Evolutionary conservation across 2,888 invertebrate species (phyloP), one percentile per base, ranked within the genome.

Genomic region (Agrotis puta): DNA sequence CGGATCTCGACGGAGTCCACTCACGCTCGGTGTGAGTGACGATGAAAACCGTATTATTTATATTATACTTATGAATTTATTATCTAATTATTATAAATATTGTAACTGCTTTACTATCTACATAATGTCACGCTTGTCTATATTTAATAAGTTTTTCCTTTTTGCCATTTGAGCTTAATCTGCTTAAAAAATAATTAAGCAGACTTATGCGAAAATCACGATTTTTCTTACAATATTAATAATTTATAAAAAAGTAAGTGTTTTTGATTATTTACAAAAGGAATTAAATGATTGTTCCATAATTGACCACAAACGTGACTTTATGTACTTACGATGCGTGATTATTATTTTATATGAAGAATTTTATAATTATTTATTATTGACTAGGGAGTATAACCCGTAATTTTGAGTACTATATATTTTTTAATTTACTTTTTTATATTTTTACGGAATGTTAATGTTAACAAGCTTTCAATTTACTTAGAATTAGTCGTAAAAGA

Each of bases 401-500:
- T 33, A 33, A 33, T 27, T 33, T 56, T 33, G 13, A 1, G 16
- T 24, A 14, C 16, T 45, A 24, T 56, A 56, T 54, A 54, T 33
- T 33, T 56, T 45, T 39, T 39, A 39, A 39, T 39, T 39, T 39
- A 39, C 39, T 39, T 39, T 39, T 56, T 33, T 33, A 39, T 33
- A 56, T 33, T 56, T 56, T 33, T 20, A 56, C 33, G 56, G 56
- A 56, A 14, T 56, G 56, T 54, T 54, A 54, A 27, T 54, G 24
- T n/a, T 56, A 2, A n/a, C 6, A 33, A n/a, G 16, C 39, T 45
- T 64, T 61, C 24, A 64, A 53, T 64, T 58, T 67, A 47, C 64
- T 45, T 57, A 77, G 48, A 61, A 22, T n/a, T 61, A 64, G n/a
- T 45, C 39, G 13, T 81, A 79, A 81, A 67, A 57, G 51, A 54